Percentiles rank a stretch among this genome's conserved stretches.
Evolutionary conservation across 2,113 vertebrate species (phyloP).

Genomic region (Lophochroa leadbeateri): DNA sequence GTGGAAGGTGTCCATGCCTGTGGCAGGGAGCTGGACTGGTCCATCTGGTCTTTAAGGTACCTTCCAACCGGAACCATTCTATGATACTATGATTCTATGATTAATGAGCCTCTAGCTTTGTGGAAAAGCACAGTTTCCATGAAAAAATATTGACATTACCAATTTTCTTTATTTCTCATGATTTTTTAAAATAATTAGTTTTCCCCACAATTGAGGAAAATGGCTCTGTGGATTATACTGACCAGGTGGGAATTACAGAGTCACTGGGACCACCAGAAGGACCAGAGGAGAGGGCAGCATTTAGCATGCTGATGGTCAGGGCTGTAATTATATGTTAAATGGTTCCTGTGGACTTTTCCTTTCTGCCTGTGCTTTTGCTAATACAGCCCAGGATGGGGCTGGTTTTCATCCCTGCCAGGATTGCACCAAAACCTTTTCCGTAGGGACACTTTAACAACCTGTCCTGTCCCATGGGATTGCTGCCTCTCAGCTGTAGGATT

Average conservation of each 20-base stretch:
- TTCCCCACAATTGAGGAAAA: neutral
- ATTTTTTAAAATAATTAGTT: neutral
- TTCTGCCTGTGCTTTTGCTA: neutral
- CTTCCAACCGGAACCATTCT: neutral
- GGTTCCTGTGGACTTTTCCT: neutral
- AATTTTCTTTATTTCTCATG: neutral
- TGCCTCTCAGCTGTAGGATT: no score
- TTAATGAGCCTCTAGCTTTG: neutral
- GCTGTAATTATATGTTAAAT: neutral
- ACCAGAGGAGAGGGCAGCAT: neutral
- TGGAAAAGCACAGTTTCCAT: neutral
- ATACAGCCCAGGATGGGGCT: neutral
- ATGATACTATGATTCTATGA: neutral
- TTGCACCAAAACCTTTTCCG: neutral
- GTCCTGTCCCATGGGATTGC: no score
- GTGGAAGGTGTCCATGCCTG: neutral
- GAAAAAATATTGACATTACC: neutral
- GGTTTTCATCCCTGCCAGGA: neutral
- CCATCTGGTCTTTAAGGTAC: neutral
- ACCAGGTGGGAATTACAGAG: neutral
- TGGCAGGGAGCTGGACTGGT: neutral
- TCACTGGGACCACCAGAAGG: neutral
- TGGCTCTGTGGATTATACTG: neutral
- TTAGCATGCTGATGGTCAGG: neutral
- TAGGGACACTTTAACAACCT: neutral